phyloP scores from a whole-genome alignment of 2,888 invertebrate genomes.

The Tortrix viridana region DNA sequence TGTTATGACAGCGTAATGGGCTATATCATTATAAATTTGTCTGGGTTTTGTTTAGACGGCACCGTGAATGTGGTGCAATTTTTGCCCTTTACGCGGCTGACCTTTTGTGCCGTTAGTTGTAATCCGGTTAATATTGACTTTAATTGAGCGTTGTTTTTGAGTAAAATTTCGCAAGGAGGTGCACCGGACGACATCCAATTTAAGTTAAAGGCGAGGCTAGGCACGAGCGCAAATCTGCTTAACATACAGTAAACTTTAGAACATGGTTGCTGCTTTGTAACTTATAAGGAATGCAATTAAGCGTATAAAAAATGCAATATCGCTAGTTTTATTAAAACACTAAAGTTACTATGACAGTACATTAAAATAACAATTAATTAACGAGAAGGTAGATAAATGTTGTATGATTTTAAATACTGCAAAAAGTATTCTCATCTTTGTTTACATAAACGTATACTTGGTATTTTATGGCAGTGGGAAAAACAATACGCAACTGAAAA shows the following conservation, averaged over 20 bases:
- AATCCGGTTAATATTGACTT: constrained; percentile 50
- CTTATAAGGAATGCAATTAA: too few species aligned
- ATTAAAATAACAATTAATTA: too few species aligned
- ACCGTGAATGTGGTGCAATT: constrained; percentile 61
- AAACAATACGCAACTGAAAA: constrained; percentile 1
- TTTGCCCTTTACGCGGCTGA: constrained; percentile 54
- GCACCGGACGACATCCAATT: constrained; percentile 62
- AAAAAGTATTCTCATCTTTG: too few species aligned
- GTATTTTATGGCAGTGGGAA: too few species aligned
- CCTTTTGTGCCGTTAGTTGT: constrained; percentile 47
- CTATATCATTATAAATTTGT: constrained; percentile 76
- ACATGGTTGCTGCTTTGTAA: background rate
- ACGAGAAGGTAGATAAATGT: too few species aligned
- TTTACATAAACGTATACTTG: too few species aligned
- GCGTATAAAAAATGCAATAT: too few species aligned
- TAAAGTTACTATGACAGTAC: too few species aligned
- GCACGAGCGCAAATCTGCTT: background rate
- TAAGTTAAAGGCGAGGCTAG: constrained; percentile 68
- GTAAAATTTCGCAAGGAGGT: constrained; percentile 36
- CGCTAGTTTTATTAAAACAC: too few species aligned
- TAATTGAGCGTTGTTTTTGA: constrained; percentile 51
- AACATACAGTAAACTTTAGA: constrained; percentile 3
- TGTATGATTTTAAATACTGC: too few species aligned
- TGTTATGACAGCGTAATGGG: constrained; percentile 72
- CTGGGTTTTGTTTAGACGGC: constrained; percentile 57